Percentiles rank a stretch among this genome's conserved stretches.
These are phyloP conservation scores for Cantharis flavilabris DNA, from an alignment of 2,888 invertebrate genomes.

Conservation along the genomic window DNA sequence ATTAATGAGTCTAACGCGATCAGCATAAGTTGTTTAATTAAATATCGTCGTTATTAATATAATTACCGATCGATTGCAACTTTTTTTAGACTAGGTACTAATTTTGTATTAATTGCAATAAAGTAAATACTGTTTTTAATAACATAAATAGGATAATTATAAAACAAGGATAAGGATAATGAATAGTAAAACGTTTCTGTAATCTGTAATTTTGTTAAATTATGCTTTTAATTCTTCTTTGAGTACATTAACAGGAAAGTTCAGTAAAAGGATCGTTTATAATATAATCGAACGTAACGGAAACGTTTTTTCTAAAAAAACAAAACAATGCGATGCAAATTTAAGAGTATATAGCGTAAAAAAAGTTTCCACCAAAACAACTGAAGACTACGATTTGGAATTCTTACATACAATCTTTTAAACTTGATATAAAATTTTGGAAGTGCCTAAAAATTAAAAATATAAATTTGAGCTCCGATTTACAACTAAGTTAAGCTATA, in stretches of 20 bases:
- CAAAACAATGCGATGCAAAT: too few relatives aligned
- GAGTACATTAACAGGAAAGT: not conserved
- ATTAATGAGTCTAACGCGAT: not conserved
- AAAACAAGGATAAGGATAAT: not conserved
- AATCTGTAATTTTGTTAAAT: not conserved
- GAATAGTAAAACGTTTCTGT: not conserved
- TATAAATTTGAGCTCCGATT: too few relatives aligned
- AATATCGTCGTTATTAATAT: not conserved
- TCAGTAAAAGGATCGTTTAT: not conserved
- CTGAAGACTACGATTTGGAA: too few relatives aligned
- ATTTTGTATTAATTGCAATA: not conserved
- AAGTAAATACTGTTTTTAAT: not conserved
- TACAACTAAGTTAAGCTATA: too few relatives aligned
- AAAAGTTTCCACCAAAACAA: too few relatives aligned
- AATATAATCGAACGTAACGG: too few relatives aligned
- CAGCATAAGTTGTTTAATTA: not conserved
- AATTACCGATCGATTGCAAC: not conserved
- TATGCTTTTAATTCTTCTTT: not conserved
- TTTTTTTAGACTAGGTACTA: not conserved
- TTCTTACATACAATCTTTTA: too few relatives aligned
- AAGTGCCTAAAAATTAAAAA: too few relatives aligned
- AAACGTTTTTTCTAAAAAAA: too few relatives aligned
- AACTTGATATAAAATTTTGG: too few relatives aligned
- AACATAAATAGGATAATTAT: not conserved
- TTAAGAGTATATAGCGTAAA: too few relatives aligned